Evolutionary conservation across 2,888 invertebrate species (phyloP).

Genomic region (Rhabditoides inermis): DNA sequence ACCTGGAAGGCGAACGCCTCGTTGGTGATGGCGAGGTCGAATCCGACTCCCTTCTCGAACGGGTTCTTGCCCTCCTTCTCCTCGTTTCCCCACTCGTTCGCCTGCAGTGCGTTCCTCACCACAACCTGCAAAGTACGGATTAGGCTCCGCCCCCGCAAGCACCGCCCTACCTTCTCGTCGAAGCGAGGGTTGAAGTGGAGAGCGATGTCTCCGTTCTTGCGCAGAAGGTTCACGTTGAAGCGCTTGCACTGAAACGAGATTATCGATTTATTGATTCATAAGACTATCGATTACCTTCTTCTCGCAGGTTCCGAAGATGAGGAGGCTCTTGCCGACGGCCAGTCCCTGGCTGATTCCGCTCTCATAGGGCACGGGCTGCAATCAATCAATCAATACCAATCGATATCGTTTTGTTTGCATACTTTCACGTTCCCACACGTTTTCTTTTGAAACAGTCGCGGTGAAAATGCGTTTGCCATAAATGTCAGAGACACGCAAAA

Average conservation of each 20-base stretch:
- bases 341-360: slow-evolving; percentile 47
- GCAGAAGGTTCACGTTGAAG: slow-evolving; percentile 46
- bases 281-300: slow-evolving; percentile 37
- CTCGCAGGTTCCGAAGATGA: slow-evolving; percentile 50
- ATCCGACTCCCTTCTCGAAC: slow-evolving; percentile 51
- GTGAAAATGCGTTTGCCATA: not conserved
- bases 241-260: too few relatives aligned
- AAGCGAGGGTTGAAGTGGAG: slow-evolving; percentile 50
- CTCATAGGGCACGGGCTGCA: slow-evolving; percentile 48
- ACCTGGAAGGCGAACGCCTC: slow-evolving; percentile 51
- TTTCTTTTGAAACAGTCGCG: not conserved
- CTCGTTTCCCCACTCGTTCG: slow-evolving; percentile 50
- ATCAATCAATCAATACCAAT: slow-evolving; percentile 7
- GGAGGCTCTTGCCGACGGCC: slow-evolving; percentile 46
- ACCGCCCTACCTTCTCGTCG: slow-evolving; percentile 31
- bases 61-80: slow-evolving; percentile 50
- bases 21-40: slow-evolving; percentile 48
- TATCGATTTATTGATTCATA: slow-evolving; percentile 2
- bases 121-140: slow-evolving; percentile 22
- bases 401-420: too few relatives aligned
- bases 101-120: slow-evolving; percentile 39
- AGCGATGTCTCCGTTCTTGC: slow-evolving; percentile 50
- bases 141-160: not conserved
- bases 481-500: not conserved
- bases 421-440: not conserved